Percentiles rank a stretch among this genome's conserved stretches.
phyloP scores from a whole-genome alignment of 2,113 vertebrate genomes.

The Lepidothrix coronata region DNA sequence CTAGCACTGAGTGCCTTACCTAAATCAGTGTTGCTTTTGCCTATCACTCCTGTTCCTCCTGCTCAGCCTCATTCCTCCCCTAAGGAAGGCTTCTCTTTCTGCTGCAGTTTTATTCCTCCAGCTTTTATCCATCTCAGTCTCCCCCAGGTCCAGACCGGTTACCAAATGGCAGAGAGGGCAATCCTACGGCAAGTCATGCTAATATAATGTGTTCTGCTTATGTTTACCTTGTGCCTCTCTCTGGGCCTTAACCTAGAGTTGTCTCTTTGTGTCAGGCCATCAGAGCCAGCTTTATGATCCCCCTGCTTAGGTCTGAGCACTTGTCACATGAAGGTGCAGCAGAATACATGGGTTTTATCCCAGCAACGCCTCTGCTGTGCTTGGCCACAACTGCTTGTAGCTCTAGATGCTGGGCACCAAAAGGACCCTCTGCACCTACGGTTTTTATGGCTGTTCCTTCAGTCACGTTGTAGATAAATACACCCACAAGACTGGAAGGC shows the following conservation, averaged over 20 bases:
- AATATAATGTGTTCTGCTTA: background rate
- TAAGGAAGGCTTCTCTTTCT: background rate
- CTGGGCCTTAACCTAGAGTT: background rate
- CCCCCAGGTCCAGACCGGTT: background rate
- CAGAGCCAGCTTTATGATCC: background rate
- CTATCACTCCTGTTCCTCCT: background rate
- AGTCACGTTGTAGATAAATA: background rate
- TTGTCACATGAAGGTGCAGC: background rate
- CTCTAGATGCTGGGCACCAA: background rate
- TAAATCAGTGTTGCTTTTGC: background rate
- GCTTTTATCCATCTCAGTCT: background rate
- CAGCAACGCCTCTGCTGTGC: background rate
- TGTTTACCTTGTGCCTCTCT: background rate
- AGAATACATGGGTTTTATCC: background rate
- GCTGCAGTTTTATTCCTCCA: background rate
- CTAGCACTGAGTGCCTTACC: background rate
- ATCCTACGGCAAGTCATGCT: background rate
- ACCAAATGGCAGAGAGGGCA: background rate
- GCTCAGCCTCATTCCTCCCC: background rate
- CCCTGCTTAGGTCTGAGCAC: background rate
- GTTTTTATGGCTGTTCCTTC: background rate
- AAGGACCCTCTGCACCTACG: background rate
- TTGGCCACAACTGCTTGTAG: background rate
- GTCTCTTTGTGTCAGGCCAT: background rate
- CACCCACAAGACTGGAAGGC: background rate